Base-by-base conservation (phyloP, 2,888 invertebrate species). In the Amphipyra tragopoginis region DNA sequence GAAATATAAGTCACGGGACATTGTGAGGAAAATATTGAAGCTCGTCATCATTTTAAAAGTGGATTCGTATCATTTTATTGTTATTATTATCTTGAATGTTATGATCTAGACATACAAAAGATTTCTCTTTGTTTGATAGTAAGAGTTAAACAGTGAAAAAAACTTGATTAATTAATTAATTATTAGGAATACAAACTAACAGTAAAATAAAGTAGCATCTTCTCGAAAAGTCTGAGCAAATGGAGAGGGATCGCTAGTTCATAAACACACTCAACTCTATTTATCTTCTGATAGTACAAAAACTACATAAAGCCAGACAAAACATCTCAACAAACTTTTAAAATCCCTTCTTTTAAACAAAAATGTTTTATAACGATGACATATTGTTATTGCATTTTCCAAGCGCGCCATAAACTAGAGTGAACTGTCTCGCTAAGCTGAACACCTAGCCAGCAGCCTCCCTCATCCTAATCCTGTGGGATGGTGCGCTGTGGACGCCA, bases 311-410 rank as follows among this genome's bases (percentile, higher is more conserved):
- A 34, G 38, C 44, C 21, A 14, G n/a, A 14, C 13, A 11, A 21
- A 10, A 34, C 0, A 11, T 3, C 0, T 2, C 3, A 38, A 0
- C 9, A 21, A 43, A 39, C 2, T 59, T 39, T 29, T 9, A 49
- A 29, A 40, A 10, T 14, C 29, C 6, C 9, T 62, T 21, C 21
- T 14, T 47, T 40, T 13, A 29, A 53, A 52, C 21, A n/a, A 36
- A 44, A 13, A 39, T 4, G n/a, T 42, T 34, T 60, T 43, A 11
- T 42, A 50, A 70, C 13, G 26, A 53, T 38, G 36, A 65, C 11
- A 38, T 13, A 71, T 21, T 21, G 52, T 56, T 71, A 71, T 52
- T 71, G 44, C 62, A n/a, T 11, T 26, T 50, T 33, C 14, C 21
- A 39, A 49, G 48, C 21, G 36, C 40, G 26, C 21, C 48, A 14